phyloP scores from a whole-genome alignment of 2,888 invertebrate species.

The Dryadula phaetusa region DNA sequence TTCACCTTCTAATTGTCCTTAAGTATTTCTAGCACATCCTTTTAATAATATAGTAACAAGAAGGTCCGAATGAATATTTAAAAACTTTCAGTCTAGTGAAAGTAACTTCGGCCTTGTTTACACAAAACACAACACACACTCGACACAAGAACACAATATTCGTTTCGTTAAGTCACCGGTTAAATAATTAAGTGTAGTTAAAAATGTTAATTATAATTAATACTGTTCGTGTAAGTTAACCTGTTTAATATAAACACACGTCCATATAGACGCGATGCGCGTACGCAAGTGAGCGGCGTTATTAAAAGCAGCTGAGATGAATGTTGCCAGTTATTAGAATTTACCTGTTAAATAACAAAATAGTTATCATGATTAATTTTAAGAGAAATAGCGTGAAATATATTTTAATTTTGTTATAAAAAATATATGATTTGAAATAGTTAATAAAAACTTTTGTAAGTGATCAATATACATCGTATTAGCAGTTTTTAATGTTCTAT shows the following conservation, averaged over 20 bases:
- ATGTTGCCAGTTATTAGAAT: conserved; percentile 32
- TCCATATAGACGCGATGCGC: conserved; percentile 54
- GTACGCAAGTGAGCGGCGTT: conserved; percentile 52
- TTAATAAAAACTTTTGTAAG: too few species aligned
- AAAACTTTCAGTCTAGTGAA: conserved; percentile 84
- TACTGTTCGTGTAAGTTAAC: conserved; percentile 53
- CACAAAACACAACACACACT: conserved; percentile 53
- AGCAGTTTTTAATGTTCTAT: too few species aligned
- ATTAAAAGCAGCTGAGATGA: conserved; percentile 40
- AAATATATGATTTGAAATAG: too few species aligned
- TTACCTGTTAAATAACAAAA: conserved; percentile 1
- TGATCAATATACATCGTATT: too few species aligned
- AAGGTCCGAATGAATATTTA: conserved; percentile 79
- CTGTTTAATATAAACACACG: conserved; percentile 38
- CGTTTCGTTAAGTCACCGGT: conserved; percentile 58
- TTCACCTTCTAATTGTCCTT: conserved; percentile 65
- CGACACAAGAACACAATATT: conserved; percentile 59
- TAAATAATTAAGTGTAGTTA: conserved; percentile 49
- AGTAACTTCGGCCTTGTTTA: conserved; percentile 78
- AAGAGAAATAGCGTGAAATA: too few species aligned
- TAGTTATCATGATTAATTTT: not conserved
- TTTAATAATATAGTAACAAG: conserved; percentile 56
- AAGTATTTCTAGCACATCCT: conserved; percentile 58
- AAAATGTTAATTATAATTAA: conserved; percentile 33
- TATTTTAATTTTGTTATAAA: too few species aligned